Conservation (phyloP, 2,797 vertebrate genomes). For the Lophura swinhoii region DNA sequence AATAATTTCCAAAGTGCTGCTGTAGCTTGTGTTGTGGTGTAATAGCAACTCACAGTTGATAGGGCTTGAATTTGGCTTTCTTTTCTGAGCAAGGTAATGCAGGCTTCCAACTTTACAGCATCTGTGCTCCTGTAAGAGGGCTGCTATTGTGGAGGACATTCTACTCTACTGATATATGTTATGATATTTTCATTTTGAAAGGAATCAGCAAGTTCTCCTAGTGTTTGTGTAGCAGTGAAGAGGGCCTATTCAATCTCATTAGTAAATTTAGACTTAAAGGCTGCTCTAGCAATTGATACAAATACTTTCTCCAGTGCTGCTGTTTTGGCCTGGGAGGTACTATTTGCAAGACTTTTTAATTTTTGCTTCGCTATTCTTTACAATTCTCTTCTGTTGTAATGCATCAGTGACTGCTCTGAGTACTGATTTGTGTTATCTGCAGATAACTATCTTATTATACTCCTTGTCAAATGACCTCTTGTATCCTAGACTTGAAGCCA, state of each 20-base stretch:
- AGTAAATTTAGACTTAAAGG: background rate
- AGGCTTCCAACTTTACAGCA: background rate
- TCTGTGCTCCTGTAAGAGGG: background rate
- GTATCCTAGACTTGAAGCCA: background rate
- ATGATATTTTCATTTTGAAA: background rate
- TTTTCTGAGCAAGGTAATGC: background rate
- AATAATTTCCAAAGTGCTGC: background rate
- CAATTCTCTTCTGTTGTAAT: background rate
- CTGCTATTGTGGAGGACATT: background rate
- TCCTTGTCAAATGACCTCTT: background rate
- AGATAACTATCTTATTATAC: background rate
- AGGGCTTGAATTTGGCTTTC: background rate
- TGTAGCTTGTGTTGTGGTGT: background rate
- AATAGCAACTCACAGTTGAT: background rate
- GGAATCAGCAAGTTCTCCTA: background rate
- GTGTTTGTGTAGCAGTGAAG: background rate
- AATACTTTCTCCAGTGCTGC: background rate
- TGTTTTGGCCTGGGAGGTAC: background rate
- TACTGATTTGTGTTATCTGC: too few relatives aligned
- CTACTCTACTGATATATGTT: background rate
- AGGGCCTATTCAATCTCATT: background rate
- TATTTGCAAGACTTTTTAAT: background rate
- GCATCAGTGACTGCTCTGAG: background rate
- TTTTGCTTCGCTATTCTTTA: background rate
- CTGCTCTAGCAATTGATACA: background rate